phyloP scores from a whole-genome alignment of 2,888 invertebrate genomes.

The Pheosia tremula region DNA sequence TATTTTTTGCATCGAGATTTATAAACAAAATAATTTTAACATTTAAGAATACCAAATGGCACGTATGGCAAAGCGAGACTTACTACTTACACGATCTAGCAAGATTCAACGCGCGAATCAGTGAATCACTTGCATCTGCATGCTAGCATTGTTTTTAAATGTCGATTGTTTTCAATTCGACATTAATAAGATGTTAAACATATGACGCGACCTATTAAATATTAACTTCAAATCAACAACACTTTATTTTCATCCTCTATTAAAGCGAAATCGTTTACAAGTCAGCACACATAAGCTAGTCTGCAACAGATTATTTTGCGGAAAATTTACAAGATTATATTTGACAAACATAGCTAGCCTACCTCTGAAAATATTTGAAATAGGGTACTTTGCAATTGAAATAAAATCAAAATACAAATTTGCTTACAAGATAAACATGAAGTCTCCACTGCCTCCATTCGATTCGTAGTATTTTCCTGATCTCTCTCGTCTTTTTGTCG shows the following conservation, averaged over 20 bases:
- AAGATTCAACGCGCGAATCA: slow-evolving; percentile 53
- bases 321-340: no score
- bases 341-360: no score
- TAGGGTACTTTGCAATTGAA: background rate
- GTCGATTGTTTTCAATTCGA: slow-evolving; percentile 65
- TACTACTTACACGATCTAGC: slow-evolving; percentile 48
- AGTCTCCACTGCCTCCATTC: slow-evolving; percentile 55
- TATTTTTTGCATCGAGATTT: slow-evolving; percentile 26
- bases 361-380: no score
- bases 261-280: slow-evolving; percentile 2
- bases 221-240: slow-evolving; percentile 34
- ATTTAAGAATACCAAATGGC: slow-evolving; percentile 42
- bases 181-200: slow-evolving; percentile 65
- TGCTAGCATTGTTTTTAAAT: slow-evolving; percentile 72
- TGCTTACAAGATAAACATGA: slow-evolving; percentile 56
- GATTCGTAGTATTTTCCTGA: slow-evolving; percentile 16
- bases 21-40: slow-evolving; percentile 33
- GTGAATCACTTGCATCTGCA: slow-evolving; percentile 67
- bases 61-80: slow-evolving; percentile 55
- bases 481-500: slow-evolving; percentile 21
- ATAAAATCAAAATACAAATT: slow-evolving; percentile 16
- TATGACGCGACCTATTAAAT: slow-evolving; percentile 46
- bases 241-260: slow-evolving; percentile 19
- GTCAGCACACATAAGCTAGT: background rate
- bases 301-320: no score